phyloP scores from a whole-genome alignment of 2,888 invertebrate genomes.

The Plebejus melissa region DNA sequence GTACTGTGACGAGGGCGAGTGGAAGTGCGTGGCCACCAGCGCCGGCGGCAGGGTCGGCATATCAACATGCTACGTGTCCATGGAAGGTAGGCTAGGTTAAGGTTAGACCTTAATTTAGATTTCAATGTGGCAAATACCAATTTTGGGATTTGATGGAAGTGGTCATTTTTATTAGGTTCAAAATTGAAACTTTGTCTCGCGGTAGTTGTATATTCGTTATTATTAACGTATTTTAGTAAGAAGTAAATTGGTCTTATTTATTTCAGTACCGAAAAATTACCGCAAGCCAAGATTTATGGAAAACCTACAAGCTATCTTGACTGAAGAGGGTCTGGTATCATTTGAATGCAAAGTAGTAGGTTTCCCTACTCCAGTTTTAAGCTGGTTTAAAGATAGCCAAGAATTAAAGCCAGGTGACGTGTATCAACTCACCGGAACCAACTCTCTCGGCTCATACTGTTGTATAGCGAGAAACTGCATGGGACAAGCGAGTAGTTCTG shows the following conservation, averaged over 20 bases:
- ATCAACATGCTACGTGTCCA: constrained; percentile 84
- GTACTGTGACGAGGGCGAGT: constrained; percentile 91
- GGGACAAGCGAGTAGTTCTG: constrained; percentile 92
- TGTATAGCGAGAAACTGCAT: constrained; percentile 94
- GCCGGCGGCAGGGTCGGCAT: constrained; percentile 86
- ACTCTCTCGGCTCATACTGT: constrained; percentile 92
- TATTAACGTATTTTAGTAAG: not conserved
- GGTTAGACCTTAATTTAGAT: too few relatives aligned
- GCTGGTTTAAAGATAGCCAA: constrained; percentile 96
- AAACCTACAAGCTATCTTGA: constrained; percentile 91
- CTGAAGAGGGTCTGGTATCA: constrained; percentile 94
- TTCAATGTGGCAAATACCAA: too few relatives aligned
- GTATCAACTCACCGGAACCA: constrained; percentile 93
- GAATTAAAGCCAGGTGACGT: constrained; percentile 95
- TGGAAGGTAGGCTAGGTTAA: constrained; percentile 82
- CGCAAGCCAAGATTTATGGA: constrained; percentile 94
- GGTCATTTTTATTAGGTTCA: too few relatives aligned
- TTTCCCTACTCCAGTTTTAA: constrained; percentile 90
- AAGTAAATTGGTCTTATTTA: constrained; percentile 27
- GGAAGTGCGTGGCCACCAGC: constrained; percentile 93
- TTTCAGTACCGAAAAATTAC: constrained; percentile 93
- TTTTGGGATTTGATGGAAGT: too few relatives aligned
- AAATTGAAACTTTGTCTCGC: too few relatives aligned
- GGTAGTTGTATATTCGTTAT: too few relatives aligned
- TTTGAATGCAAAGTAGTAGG: constrained; percentile 97